Conservation (phyloP, 1,140 invertebrate species). For the Condylostylus longicornis region DNA sequence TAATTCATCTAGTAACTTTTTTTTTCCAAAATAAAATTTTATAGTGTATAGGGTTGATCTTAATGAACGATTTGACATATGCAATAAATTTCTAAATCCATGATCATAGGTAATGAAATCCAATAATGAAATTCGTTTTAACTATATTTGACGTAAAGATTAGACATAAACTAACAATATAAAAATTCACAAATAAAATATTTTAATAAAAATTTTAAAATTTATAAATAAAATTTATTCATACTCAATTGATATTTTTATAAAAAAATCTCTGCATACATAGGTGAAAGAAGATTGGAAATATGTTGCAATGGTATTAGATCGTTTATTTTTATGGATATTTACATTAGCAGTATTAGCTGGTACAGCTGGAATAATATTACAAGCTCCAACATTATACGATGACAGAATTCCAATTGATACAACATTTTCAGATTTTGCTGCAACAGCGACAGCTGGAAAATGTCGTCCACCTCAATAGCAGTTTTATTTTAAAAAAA, state of each 20-base stretch:
- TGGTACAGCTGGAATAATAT: constrained; percentile 76
- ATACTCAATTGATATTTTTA: constrained; percentile 1
- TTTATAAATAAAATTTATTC: constrained; percentile 2
- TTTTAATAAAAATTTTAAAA: neutral
- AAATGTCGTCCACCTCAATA: constrained; percentile 38
- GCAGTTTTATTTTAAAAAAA: constrained; percentile 9
- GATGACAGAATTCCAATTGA: constrained; percentile 68
- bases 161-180: too few relatives aligned
- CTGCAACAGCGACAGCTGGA: constrained; percentile 58
- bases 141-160: too few relatives aligned
- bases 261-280: too few relatives aligned
- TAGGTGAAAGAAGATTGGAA: constrained; percentile 94
- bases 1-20: too few relatives aligned
- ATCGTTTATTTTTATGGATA: constrained; percentile 92
- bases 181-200: too few relatives aligned
- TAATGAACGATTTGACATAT: too few relatives aligned
- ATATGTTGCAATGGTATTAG: constrained; percentile 95
- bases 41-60: too few relatives aligned
- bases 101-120: too few relatives aligned
- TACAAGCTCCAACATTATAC: constrained; percentile 76
- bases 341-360: constrained; percentile 88
- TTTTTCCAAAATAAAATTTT: too few relatives aligned
- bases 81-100: too few relatives aligned
- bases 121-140: too few relatives aligned
- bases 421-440: constrained; percentile 61